Conservation (phyloP, 2,888 invertebrate species). For the Dorcus hopei region DNA sequence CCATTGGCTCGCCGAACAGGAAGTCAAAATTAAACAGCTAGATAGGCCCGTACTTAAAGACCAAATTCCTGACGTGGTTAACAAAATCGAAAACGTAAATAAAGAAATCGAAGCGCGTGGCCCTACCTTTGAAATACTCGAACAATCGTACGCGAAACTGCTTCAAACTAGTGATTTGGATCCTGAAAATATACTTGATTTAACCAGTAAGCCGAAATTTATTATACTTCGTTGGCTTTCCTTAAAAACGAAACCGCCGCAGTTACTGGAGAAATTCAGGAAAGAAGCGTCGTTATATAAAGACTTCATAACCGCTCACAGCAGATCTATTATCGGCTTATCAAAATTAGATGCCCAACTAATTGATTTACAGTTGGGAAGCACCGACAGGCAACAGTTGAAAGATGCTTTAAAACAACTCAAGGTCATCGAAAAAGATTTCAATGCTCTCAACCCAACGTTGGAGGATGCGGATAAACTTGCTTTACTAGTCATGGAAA, state of each 20-base stretch:
- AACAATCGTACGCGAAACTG: slow-evolving; percentile 67
- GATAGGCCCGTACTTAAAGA: slow-evolving; percentile 61
- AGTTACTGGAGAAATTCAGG: slow-evolving; percentile 57
- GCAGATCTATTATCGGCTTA: slow-evolving; percentile 66
- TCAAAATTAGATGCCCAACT: slow-evolving; percentile 70
- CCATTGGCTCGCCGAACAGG: slow-evolving; percentile 62
- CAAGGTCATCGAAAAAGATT: slow-evolving; percentile 54
- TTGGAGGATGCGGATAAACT: slow-evolving; percentile 60
- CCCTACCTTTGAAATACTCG: slow-evolving; percentile 60
- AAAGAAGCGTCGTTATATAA: slow-evolving; percentile 60
- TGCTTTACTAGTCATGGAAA: slow-evolving; percentile 59
- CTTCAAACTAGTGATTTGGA: slow-evolving; percentile 66
- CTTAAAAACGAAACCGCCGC: slow-evolving; percentile 58
- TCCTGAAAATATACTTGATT: slow-evolving; percentile 63
- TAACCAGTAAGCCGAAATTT: slow-evolving; percentile 59
- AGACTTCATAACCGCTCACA: slow-evolving; percentile 70
- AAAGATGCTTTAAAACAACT: slow-evolving; percentile 35
- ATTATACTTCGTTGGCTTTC: slow-evolving; percentile 65
- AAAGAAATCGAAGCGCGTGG: slow-evolving; percentile 56
- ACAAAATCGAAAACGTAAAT: slow-evolving; percentile 54
- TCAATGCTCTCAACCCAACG: slow-evolving; percentile 53
- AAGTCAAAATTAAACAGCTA: slow-evolving; percentile 57
- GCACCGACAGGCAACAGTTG: background rate
- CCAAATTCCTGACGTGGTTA: slow-evolving; percentile 57
- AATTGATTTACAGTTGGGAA: slow-evolving; percentile 59